Base-by-base conservation (phyloP, 2,113 vertebrate species). In the Oreochromis niloticus region DNA sequence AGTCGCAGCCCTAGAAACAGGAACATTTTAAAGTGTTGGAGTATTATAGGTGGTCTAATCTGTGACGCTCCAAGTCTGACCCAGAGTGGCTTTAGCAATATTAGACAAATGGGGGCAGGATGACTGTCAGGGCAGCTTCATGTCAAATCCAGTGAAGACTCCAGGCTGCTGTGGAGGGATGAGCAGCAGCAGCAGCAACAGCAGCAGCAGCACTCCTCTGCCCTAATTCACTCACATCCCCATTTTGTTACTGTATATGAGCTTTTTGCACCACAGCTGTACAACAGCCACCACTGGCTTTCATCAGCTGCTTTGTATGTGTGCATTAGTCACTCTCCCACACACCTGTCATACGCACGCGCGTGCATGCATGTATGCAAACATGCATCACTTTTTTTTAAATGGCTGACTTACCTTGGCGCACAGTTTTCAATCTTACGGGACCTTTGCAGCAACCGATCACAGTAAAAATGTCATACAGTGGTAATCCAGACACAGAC, bases 401-500 rank as follows among this genome's bases (percentile, higher is more conserved):
- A 17, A 34, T 24, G 22, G 13, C 39, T 19, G 7, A 16, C 86
- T 50, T 84, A 98, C 98, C 98, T 98, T 97, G 98, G 91, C 97
- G 96, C 95, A 99, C 98, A 93, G 97, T 96, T 95, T 96, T 98
- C 85, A 99, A 94, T 92, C 96, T 95, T 96, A 98, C 87, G 34
- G 97, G 97, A 61, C 96, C 97, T 91, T 95, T 91, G 96, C 97
- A 97, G 96, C 94, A 96, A 71, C 97, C 95, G 81, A 99, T 94
- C 92, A 98, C 92, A 16, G 95, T 95, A 91, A 96, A 93, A 73
- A 99, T 97, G 92, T 99, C 98, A 91, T 99, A 98, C 34, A 97
- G 97, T 39, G 98, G 98, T 95, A 99, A 95, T 82, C 98, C 98
- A 17, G 98, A 97, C 93, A 99, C 98, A 13, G 97, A 95, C 78